Evolutionary conservation across 2,797 vertebrate species (phyloP).

Genomic region (Sandelia bainsii): DNA sequence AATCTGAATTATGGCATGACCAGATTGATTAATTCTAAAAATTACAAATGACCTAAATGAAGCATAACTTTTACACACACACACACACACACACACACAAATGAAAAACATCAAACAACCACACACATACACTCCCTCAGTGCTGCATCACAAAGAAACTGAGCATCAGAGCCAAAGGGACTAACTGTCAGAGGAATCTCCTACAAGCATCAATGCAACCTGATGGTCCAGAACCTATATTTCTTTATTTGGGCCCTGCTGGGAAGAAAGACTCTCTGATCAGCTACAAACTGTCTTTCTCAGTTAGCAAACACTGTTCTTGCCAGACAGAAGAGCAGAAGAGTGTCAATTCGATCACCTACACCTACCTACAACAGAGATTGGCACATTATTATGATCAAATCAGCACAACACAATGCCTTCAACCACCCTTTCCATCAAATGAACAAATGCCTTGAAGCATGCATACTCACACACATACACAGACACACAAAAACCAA

Average conservation of each 20-base stretch:
- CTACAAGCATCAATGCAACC: constrained; percentile 71
- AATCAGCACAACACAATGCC: constrained; percentile 42
- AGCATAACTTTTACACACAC: too few species aligned
- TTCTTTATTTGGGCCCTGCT: constrained; percentile 53
- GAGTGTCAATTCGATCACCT: constrained; percentile 67
- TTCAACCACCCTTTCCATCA: constrained; percentile 43
- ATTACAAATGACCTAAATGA: too few species aligned
- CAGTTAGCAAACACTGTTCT: constrained; percentile 44
- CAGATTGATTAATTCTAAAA: too few species aligned
- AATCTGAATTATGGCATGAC: too few species aligned
- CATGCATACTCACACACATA: constrained; percentile 9
- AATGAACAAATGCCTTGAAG: constrained; percentile 26
- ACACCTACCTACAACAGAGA: constrained; percentile 39
- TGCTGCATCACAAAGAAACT: constrained; percentile 40
- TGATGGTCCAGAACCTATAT: constrained; percentile 73
- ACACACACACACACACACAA: constrained; percentile 2
- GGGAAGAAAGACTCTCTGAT: constrained; percentile 46
- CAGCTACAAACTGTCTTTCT: constrained; percentile 36
- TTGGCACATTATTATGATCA: constrained; percentile 46
- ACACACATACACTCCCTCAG: background rate
- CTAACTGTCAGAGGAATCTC: constrained; percentile 64
- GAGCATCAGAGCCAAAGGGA: constrained; percentile 51
- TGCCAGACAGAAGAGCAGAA: constrained; percentile 16
- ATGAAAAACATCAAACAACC: background rate
- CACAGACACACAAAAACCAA: background rate